phyloP scores from a whole-genome alignment of 2,797 vertebrate genomes.

The Sardinella longiceps region DNA sequence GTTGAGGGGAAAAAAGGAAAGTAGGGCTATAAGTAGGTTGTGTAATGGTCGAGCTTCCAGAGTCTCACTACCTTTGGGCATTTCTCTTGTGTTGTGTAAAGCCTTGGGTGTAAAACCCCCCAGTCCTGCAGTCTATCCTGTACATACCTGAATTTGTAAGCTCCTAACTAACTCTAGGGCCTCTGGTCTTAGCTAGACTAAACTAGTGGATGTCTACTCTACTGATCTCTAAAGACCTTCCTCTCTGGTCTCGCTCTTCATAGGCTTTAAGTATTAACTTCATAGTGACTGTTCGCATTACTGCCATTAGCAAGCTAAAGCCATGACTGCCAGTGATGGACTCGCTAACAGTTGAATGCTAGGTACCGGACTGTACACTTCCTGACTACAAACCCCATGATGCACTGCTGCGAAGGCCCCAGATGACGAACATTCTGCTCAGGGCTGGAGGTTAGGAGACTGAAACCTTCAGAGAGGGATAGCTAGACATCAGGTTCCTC shows the following conservation, averaged over 20 bases:
- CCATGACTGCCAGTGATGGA: background rate
- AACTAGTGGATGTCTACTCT: background rate
- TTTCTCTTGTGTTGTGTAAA: conserved; percentile 38
- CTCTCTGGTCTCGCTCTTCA: background rate
- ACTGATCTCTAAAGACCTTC: background rate
- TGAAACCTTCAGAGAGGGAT: background rate
- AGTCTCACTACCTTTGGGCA: conserved; percentile 55
- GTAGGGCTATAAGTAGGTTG: background rate
- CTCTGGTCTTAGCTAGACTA: background rate
- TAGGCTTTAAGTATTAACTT: background rate
- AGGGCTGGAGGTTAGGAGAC: background rate
- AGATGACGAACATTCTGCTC: background rate
- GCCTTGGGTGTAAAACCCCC: conserved; percentile 2
- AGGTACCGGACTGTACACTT: background rate
- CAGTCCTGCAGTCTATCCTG: conserved; percentile 2
- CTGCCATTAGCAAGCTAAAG: conserved; percentile 2
- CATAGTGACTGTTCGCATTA: conserved; percentile 9
- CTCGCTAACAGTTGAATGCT: background rate
- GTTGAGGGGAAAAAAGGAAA: background rate
- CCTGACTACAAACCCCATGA: conserved; percentile 63
- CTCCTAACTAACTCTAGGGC: too few relatives aligned
- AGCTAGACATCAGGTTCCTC: background rate
- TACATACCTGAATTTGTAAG: conserved; percentile 1
- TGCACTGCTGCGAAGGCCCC: conserved; percentile 56
- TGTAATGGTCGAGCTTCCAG: conserved; percentile 47